A percentile compares a stretch with the other conserved stretches of the same genome.
phyloP scores from a whole-genome alignment of 2,888 invertebrate species.

The Agriopis leucophaearia region DNA sequence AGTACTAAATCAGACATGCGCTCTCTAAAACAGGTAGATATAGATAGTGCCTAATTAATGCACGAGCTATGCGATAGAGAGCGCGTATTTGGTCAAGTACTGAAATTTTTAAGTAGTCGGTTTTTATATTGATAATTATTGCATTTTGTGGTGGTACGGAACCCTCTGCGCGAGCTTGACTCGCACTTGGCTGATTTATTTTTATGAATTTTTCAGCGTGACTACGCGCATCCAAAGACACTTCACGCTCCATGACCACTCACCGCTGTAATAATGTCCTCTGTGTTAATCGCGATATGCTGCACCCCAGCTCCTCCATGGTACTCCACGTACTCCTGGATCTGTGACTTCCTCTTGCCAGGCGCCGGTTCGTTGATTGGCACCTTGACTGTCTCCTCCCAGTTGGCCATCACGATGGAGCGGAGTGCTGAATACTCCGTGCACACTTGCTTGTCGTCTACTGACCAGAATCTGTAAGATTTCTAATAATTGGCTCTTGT shows the following conservation, averaged over 20 bases:
- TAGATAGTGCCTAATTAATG: too few relatives aligned
- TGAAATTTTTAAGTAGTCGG: too few relatives aligned
- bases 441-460: slow-evolving; percentile 98
- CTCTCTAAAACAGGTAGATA: too few relatives aligned
- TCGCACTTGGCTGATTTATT: too few relatives aligned
- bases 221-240: too few relatives aligned
- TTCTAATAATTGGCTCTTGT: neutral
- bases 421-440: slow-evolving; percentile 98
- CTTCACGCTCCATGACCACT: slow-evolving; percentile 59
- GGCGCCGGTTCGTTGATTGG: slow-evolving; percentile 99
- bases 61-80: too few relatives aligned
- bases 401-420: slow-evolving; percentile 98
- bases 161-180: too few relatives aligned
- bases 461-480: slow-evolving; percentile 95
- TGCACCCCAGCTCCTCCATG: slow-evolving; percentile 99
- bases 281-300: slow-evolving; percentile 98
- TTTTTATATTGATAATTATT: too few relatives aligned
- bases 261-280: slow-evolving; percentile 95
- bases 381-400: slow-evolving; percentile 98
- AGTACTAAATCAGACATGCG: too few relatives aligned
- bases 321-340: slow-evolving; percentile 99
- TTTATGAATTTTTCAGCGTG: too few relatives aligned
- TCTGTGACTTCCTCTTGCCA: slow-evolving; percentile 98
- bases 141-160: too few relatives aligned
- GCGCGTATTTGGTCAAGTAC: too few relatives aligned